These are phyloP conservation scores for Cheilosia impressa DNA, from an alignment of 2,888 invertebrate species.

Conservation along the genomic window DNA sequence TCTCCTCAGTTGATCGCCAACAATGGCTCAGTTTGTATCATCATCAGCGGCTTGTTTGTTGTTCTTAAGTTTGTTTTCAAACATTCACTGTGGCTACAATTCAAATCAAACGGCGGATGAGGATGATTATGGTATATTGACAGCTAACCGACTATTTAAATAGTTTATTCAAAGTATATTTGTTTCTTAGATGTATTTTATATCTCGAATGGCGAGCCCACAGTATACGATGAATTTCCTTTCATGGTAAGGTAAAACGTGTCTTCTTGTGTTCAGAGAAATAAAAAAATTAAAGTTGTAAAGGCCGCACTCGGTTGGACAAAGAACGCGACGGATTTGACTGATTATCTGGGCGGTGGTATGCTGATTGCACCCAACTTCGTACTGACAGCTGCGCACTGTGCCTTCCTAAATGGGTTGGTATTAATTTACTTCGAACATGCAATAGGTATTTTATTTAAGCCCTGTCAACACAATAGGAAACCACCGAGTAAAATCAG, in stretches of 20 bases:
- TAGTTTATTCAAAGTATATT: no score
- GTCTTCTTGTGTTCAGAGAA: no score
- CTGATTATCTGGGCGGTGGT: constrained; percentile 36
- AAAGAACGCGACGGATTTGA: neutral
- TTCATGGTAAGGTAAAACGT: constrained; percentile 14
- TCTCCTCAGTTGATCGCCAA: neutral
- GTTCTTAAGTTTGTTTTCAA: neutral
- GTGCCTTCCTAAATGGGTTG: constrained; percentile 21
- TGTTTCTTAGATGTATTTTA: no score
- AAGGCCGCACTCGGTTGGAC: constrained; percentile 53
- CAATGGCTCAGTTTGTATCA: constrained; percentile 1
- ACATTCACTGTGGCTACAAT: neutral
- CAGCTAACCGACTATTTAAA: neutral
- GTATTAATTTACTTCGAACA: neutral
- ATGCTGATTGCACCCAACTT: constrained; percentile 38
- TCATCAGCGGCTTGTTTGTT: neutral
- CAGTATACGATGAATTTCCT: neutral
- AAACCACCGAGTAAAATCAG: constrained; percentile 8
- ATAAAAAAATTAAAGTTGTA: neutral
- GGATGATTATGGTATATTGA: neutral
- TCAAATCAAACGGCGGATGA: neutral
- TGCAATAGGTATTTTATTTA: neutral
- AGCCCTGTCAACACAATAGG: neutral
- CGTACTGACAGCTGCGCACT: constrained; percentile 42
- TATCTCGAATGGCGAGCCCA: neutral